Evolutionary conservation across 2,797 vertebrate genomes (phyloP), one percentile per base, ranked within the genome.

Genomic region (Botia kubotai): DNA sequence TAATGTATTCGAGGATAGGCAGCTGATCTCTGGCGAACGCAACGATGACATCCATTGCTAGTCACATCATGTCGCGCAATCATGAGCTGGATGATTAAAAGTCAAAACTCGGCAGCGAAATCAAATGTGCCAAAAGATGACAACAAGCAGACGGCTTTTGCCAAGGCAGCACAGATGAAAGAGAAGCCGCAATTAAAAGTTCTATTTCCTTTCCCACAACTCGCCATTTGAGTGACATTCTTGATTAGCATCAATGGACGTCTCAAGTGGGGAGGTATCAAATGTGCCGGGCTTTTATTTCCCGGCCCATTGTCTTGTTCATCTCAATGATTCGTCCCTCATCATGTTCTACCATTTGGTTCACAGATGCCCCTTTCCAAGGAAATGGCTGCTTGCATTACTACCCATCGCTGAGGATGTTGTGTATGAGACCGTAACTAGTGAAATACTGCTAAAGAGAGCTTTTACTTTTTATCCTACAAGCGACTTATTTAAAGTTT

Each of bases 331-430:
- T 81, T 73, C 80, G 58, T 86, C 82, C 73, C 36, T 86, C 77
- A 80, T 87, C 76, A 68, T 83, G 66, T 74, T 77, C 76, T 81
- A 46, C 75, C 86, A 87, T 86, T 88, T 86, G 83, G 84, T 81
- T 79, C 55, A 10, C 85, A 86, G 85, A 87, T 88, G 78, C 84
- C 85, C 77, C 58, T 53, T n/a, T 78, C 53, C 26, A 53, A 71
- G 72, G 19, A 86, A 73, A 63, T 76, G 70, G 65, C 72, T 71
- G 80, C 74, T 82, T 78, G 62, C 55, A 53, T 80, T 86, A 67
- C 60, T 68, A 8, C 29, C 57, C 53, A 68, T 67, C 77, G 21
- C 63, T 79, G 21, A 74, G 23, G 29, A 74, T 82, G 46, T 79
- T 63, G 71, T 65, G 78, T 72, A 75, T 73, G 29, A 26, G 21